A percentile compares a stretch with the other conserved stretches of the same genome.
These are phyloP conservation scores for Anas platyrhynchos DNA, from an alignment of 2,113 vertebrate species.

Conservation along the genomic window DNA sequence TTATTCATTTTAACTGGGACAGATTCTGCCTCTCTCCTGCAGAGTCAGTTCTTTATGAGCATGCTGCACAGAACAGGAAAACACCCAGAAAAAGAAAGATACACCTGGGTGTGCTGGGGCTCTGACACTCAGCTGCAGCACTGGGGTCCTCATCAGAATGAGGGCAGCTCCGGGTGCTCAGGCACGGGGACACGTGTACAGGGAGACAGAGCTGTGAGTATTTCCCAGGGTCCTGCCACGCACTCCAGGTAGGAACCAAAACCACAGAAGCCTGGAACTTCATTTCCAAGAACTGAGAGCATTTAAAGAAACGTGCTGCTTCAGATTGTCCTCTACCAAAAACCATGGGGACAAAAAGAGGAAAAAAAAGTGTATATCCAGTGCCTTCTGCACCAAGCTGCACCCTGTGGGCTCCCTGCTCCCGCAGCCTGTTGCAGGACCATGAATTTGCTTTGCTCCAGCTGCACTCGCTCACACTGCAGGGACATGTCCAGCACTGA, in stretches of 20 bases:
- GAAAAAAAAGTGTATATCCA: neutral
- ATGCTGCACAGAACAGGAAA: neutral
- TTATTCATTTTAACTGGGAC: neutral
- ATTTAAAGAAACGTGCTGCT: neutral
- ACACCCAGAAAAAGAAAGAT: neutral
- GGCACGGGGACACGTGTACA: fast-evolving
- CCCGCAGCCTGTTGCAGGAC: neutral
- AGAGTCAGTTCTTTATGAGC: neutral
- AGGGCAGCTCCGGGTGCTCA: fast-evolving
- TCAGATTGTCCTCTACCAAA: neutral
- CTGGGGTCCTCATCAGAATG: neutral
- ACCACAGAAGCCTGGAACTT: neutral
- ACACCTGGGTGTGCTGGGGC: neutral
- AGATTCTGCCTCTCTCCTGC: neutral
- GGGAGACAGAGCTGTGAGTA: neutral
- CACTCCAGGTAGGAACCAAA: neutral
- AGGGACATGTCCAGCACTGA: fast-evolving
- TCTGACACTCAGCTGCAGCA: neutral
- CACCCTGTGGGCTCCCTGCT: neutral
- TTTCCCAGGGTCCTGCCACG: fast-evolving
- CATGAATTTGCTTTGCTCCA: neutral
- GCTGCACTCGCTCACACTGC: neutral
- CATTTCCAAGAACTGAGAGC: too few species aligned
- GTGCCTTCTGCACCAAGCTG: fast-evolving
- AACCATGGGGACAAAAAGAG: neutral